These are phyloP conservation scores for Tetanocera ferruginea DNA, from an alignment of 2,888 invertebrate genomes.

Conservation along the genomic window DNA sequence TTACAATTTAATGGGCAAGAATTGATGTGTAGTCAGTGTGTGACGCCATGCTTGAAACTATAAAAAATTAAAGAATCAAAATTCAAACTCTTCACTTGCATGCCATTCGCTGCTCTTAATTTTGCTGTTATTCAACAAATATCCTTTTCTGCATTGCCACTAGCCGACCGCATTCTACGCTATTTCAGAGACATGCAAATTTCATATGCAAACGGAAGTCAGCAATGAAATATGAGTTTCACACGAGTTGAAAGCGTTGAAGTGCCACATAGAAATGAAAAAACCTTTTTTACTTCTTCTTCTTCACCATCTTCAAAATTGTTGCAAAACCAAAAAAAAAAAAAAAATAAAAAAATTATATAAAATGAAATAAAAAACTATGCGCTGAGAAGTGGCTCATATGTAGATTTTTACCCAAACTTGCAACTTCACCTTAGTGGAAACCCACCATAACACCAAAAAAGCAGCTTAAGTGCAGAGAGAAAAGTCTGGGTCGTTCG, in stretches of 20 bases:
- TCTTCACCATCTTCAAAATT: constrained; percentile 3
- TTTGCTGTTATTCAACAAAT: background rate
- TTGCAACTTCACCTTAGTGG: background rate
- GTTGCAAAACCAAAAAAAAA: background rate
- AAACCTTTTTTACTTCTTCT: constrained; percentile 17
- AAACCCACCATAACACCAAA: background rate
- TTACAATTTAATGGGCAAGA: background rate
- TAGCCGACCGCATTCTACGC: background rate
- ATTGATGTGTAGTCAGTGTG: background rate
- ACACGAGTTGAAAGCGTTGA: constrained; percentile 45
- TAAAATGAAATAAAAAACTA: background rate
- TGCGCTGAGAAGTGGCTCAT: constrained; percentile 9
- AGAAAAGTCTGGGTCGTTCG: background rate
- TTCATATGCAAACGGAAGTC: constrained; percentile 37
- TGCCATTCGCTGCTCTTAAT: background rate
- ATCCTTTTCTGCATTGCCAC: background rate
- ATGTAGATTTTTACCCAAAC: constrained; percentile 3
- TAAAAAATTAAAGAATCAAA: background rate
- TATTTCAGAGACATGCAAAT: constrained; percentile 40
- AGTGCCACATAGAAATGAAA: constrained; percentile 29
- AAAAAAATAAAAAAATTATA: background rate
- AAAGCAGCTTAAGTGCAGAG: constrained; percentile 40
- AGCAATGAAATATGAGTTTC: constrained; percentile 41
- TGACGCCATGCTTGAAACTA: background rate
- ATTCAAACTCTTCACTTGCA: background rate